phyloP scores from a whole-genome alignment of 2,888 invertebrate species.

The Drosophila glabriapex region DNA sequence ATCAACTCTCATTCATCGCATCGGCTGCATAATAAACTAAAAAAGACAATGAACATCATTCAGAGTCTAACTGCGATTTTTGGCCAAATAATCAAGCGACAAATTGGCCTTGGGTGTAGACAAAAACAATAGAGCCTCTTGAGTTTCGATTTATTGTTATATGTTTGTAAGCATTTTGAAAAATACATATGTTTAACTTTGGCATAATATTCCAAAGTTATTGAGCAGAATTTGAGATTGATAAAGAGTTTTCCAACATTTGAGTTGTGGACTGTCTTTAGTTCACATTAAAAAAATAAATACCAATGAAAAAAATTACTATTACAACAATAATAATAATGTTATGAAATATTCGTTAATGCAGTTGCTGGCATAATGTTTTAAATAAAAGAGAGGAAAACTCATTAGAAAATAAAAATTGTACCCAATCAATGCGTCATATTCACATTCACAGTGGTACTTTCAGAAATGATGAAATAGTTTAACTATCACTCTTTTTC shows the following conservation, averaged over 20 bases:
- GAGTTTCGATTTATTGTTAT: neutral
- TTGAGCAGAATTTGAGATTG: neutral
- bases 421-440: neutral
- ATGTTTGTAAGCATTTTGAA: neutral
- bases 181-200: neutral
- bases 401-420: neutral
- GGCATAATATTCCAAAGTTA: neutral
- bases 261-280: neutral
- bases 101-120: neutral
- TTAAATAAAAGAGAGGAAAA: neutral
- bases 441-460: neutral
- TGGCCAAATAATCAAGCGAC: slow-evolving; percentile 3
- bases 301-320: neutral
- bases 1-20: slow-evolving; percentile 2
- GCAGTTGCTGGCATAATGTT: neutral
- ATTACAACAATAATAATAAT: neutral
- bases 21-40: slow-evolving; percentile 13
- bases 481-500: neutral
- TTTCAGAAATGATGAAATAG: neutral
- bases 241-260: neutral
- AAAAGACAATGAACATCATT: slow-evolving; percentile 9
- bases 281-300: neutral
- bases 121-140: neutral
- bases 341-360: neutral
- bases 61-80: slow-evolving; percentile 1